Evolutionary conservation across 2,113 vertebrate species (phyloP).

Genomic region (Microtus richardsoni): DNA sequence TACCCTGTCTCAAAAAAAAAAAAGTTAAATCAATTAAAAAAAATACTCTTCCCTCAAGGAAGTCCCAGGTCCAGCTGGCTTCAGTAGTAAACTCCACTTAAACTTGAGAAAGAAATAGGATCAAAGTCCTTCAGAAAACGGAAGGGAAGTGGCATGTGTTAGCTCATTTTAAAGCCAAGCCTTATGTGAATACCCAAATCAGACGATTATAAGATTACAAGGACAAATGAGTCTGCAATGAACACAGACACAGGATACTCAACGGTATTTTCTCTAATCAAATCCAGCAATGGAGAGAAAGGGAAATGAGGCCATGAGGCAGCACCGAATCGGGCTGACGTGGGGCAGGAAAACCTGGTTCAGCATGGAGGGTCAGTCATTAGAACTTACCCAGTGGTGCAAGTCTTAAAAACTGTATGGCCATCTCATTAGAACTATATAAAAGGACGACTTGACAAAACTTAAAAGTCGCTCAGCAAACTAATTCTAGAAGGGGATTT

Average conservation of each 20-base stretch:
- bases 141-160: neutral
- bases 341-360: constrained; percentile 41
- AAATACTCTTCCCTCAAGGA: constrained; percentile 28
- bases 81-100: constrained; percentile 18
- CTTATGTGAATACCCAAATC: constrained; percentile 35
- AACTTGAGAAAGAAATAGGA: constrained; percentile 48
- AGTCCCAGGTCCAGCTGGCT: neutral
- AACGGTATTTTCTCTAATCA: constrained; percentile 71
- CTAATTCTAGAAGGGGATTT: neutral
- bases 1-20: too few species aligned
- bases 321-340: constrained; percentile 58
- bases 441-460: neutral
- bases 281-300: constrained; percentile 63
- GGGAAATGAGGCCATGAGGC: constrained; percentile 45
- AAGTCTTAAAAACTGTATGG: neutral
- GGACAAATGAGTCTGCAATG: constrained; percentile 60
- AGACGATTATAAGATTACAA: constrained; percentile 48
- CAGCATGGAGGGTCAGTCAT: constrained; percentile 10
- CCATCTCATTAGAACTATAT: constrained; percentile 21
- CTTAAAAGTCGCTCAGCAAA: constrained; percentile 19
- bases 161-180: neutral
- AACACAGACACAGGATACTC: constrained; percentile 47
- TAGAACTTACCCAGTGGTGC: neutral
- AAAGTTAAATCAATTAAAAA: neutral
- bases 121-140: constrained; percentile 24